A percentile compares a stretch with the other conserved stretches of the same genome.
These are phyloP conservation scores for Cotesia glomerata DNA, from an alignment of 1,140 invertebrate genomes.

Conservation along the genomic window DNA sequence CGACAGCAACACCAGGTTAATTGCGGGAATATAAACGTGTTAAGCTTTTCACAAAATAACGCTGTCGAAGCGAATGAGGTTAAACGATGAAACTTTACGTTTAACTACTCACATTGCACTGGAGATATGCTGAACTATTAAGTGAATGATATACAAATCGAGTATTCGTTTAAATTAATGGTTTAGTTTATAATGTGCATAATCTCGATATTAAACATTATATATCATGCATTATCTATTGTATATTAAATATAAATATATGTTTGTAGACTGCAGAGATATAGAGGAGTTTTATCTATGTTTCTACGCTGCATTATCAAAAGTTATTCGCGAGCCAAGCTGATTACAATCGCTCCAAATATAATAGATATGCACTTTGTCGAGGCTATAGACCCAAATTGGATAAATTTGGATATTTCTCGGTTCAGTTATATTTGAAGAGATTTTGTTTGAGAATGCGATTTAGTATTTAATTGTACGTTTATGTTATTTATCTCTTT, in stretches of 20 bases:
- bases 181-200: no score
- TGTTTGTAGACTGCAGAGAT: no score
- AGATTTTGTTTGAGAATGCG: neutral
- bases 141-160: conserved; percentile 1
- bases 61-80: conserved; percentile 14
- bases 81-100: conserved; percentile 23
- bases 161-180: no score
- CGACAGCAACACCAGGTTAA: conserved; percentile 11
- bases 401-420: neutral
- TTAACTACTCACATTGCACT: conserved; percentile 3
- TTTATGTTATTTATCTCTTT: neutral
- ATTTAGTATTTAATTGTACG: neutral
- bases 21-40: conserved; percentile 11
- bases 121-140: conserved; percentile 8
- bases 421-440: neutral
- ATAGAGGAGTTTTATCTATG: neutral
- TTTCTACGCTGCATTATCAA: neutral
- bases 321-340: neutral
- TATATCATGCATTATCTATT: no score
- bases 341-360: conserved; percentile 10
- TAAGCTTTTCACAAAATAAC: conserved; percentile 17
- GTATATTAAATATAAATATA: no score
- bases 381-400: neutral
- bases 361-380: neutral
- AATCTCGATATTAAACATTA: no score